phyloP scores from a whole-genome alignment of 1,140 invertebrate genomes.

The Samia ricini region DNA sequence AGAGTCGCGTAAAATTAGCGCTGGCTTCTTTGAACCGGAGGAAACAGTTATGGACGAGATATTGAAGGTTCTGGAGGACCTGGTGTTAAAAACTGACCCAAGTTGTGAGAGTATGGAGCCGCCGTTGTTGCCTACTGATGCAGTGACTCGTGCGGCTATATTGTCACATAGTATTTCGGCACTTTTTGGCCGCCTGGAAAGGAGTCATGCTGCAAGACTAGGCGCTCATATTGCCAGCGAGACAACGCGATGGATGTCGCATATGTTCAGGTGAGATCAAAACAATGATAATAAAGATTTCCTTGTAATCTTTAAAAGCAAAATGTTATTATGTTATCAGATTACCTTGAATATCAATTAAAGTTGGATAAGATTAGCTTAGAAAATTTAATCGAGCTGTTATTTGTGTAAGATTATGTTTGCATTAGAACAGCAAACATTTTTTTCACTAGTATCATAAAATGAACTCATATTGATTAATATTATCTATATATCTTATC shows the following conservation, averaged over 20 bases:
- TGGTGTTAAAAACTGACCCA: slow-evolving; percentile 65
- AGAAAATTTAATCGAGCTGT: neutral
- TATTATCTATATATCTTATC: neutral
- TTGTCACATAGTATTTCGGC: slow-evolving; percentile 87
- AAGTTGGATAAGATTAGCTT: slow-evolving; percentile 28
- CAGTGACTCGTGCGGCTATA: slow-evolving; percentile 82
- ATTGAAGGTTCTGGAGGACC: slow-evolving; percentile 63
- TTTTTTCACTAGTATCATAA: neutral
- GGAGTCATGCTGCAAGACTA: slow-evolving; percentile 83
- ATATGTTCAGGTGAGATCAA: slow-evolving; percentile 84
- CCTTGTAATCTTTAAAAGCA: slow-evolving; percentile 7
- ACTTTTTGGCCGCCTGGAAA: slow-evolving; percentile 84
- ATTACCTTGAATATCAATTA: slow-evolving; percentile 29
- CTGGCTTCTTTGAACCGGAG: slow-evolving; percentile 65
- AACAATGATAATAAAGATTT: neutral
- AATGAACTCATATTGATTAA: neutral
- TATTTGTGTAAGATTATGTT: neutral
- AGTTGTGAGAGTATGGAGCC: slow-evolving; percentile 61
- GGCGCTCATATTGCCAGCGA: slow-evolving; percentile 85
- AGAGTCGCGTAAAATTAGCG: slow-evolving; percentile 60
- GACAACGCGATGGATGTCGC: slow-evolving; percentile 87
- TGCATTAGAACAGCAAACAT: neutral
- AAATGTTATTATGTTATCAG: slow-evolving; percentile 21
- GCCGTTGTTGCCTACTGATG: slow-evolving; percentile 61
- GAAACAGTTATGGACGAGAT: slow-evolving; percentile 70